Evolutionary conservation across 2,888 invertebrate genomes (phyloP), one percentile per base, ranked within the genome.

Genomic region (Onthophagus sagittarius): DNA sequence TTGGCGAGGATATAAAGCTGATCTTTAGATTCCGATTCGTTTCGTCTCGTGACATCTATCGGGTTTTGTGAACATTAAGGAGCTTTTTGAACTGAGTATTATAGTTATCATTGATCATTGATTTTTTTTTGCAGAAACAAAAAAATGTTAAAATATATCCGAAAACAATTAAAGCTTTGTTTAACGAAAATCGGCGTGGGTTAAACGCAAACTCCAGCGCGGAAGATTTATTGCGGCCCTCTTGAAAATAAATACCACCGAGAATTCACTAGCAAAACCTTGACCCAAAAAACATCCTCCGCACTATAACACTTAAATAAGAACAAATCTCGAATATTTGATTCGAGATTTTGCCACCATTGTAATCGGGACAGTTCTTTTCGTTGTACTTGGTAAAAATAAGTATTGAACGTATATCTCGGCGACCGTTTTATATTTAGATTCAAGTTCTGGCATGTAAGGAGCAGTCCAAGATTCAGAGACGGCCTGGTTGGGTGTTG

Each of bases 351-450:
- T 33, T 33, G 33, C 9, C 39, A 7, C 39, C 5, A 53, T 53
- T 9, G 39, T 11, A 53, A 53, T 9, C 39, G 39, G 11, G 9
- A 53, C 9, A 11, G 39, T 7, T 23, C 23, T 23, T 53, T 53
- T 53, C 39, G 6, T 53, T 53, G 6, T 53, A 53, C 39, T 53
- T 31, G 67, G 67, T 32, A 32, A 67, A 67, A 67, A 67, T 67
- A 67, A 67, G 67, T 23, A 67, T 67, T 23, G 67, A 67, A 67
- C 67, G 67, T 32, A 31, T 67, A 67, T 67, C 67, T 67, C 67
- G 67, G 67, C 31, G 67, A 67, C 67, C 32, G n/a, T 31, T 71
- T 73, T 73, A 73, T 73, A 70, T 73, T 71, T 73, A 73, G 73
- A 73, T 11, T 65, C 23, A 32, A 62, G 65, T 71, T 71, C 73